Evolutionary conservation across 2,113 vertebrate genomes (phyloP), one percentile per base, ranked within the genome.

Genomic region (Anseranas semipalmata): DNA sequence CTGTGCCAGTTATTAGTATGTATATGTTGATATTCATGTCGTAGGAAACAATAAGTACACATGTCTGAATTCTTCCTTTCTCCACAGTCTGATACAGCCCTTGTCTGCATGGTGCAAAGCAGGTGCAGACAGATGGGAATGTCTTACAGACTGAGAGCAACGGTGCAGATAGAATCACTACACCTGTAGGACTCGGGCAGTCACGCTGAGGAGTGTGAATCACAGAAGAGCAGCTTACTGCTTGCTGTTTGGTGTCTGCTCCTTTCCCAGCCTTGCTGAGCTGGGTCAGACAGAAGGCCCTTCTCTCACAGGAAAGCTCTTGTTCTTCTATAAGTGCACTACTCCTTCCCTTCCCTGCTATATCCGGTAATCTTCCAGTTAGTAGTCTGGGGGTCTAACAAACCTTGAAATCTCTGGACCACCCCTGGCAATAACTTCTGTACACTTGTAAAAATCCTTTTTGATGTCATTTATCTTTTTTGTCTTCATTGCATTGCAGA

Each of bases 1-100:
- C 48, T 13, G 0, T 9, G 3, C 15, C 21, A 46, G 48, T 56
- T 48, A 39, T 30, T 74, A 2, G 3, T 35, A 14, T 0, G 0
- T 46, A 15, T 33, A 48, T 48, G 28, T 35, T 59, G 41, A 45
- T 52, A 53, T 37, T 33, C 0, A 0, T 35, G 46, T 78, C 56
- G 45, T n/a, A 68, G 33, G 33, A 73, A 79, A 71, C 1, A 71
- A 9, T 14, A 72, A 63, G 9, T 22, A 63, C 39, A 20, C 0
- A 0, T 30, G 16, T 7, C 20, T 25, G 72, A 52, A 46, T 8
- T 32, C 8, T 66, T 60, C 7, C 21, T 58, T 60, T 8, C 35
- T 65, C 53, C 21, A 75, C 18, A 48, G 1, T 7, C 48, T 37
- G 10, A 15, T 53, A 10, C 4, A 76, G 35, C 37, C 4, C 13